A percentile compares a stretch with the other conserved stretches of the same genome.
phyloP scores from a whole-genome alignment of 2,888 invertebrate species.

The Heliconius hortense region DNA sequence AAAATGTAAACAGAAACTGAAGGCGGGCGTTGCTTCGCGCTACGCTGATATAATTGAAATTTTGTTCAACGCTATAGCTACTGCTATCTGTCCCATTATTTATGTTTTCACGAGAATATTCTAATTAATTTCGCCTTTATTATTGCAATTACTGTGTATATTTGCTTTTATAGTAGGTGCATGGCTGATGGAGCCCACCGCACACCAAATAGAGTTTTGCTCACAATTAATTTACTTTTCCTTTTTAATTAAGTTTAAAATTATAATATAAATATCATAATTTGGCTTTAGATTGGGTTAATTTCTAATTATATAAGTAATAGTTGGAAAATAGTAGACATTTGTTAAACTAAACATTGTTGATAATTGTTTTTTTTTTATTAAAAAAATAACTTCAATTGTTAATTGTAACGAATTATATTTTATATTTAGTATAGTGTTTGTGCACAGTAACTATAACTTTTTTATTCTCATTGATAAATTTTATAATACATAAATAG shows the following conservation, averaged over 20 bases:
- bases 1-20: conserved; percentile 74
- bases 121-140: conserved; percentile 58
- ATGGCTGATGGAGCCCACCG: conserved; percentile 5
- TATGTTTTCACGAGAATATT: conserved; percentile 59
- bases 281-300: neutral
- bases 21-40: conserved; percentile 51
- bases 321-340: no score
- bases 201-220: conserved; percentile 1
- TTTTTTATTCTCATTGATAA: no score
- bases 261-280: neutral
- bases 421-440: no score
- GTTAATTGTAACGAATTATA: no score
- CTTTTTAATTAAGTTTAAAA: conserved; percentile 9
- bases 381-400: no score
- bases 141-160: conserved; percentile 39
- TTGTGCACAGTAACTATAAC: no score
- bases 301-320: no score
- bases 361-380: no score
- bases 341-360: no score
- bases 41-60: conserved; percentile 71
- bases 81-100: conserved; percentile 56
- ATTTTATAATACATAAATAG: no score
- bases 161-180: conserved; percentile 32
- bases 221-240: neutral
- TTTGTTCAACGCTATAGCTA: conserved; percentile 59